Base-by-base conservation (phyloP, 2,797 vertebrate species). In the Sebastes glaucus region DNA sequence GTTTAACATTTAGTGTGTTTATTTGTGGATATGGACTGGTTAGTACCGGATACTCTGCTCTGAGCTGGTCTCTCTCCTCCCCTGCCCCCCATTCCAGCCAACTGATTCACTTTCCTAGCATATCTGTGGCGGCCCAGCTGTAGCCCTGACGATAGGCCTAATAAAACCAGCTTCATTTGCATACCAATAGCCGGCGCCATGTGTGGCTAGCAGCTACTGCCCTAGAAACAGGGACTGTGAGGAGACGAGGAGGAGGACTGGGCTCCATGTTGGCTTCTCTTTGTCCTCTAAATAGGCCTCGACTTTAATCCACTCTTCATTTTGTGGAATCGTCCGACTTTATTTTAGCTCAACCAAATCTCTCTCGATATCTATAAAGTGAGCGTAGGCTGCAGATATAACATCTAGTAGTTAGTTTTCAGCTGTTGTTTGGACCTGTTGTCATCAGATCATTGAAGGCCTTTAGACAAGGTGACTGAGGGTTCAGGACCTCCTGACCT, bases 121-220 rank as follows among this genome's bases (percentile, higher is more conserved):
- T 96, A 96, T 95, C 94, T 96, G 87, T 85, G 92, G 80, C 52
- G 83, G 94, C 83, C 94, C 95, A 95, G 95, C 95, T 96, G 96
- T 96, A 95, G 94, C 93, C 95, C 94, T 95, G 96, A 96, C 95
- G 95, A 96, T 96, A 93, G 92, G 88, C 92, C 94, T 93, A 94
- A 95, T 96, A 95, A 95, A 96, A 91, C 91, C 89, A 86, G 83
- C 4, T 3, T 87, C 74, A 96, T 96, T 96, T 95, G 94, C 96
- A 96, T 96, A 85, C 95, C 93, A 96, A 96, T 95, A 83, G 92
- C 69, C 71, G 78, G 91, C 93, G 65, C 94, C 93, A 95, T 96
- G 95, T 96, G 95, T 95, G 95, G 93, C 91, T 91, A 88, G 89
- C 89, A 74, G 83, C 82, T 57, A 89, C 87, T 83, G 89, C 85